Evolutionary conservation across 2,888 invertebrate species (phyloP), one percentile per base, ranked within the genome.

Genomic region (Busseola fusca): DNA sequence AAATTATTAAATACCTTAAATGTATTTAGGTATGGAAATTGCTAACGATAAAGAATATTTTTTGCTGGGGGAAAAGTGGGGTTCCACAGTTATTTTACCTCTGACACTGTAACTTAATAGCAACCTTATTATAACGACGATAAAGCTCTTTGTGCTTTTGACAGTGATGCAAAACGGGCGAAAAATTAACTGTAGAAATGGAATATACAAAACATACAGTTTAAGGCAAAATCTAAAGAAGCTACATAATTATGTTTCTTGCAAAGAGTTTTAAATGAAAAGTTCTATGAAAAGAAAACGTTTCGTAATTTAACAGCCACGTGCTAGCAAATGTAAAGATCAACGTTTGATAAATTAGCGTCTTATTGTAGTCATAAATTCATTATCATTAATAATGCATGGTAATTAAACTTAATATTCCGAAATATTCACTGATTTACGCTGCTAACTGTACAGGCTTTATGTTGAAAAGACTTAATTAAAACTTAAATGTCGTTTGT

Each of bases 401-500:
- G 62, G 14, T 69, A 70, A 69, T 63, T n/a, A 2, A 5, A 58
- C 71, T 48, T 14, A 54, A 64, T 25, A 48, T 78, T 63, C 57
- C 68, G 12, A 27, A 78, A 62, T 40, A 48, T 58, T 78, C 58
- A 45, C 45, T 52, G 9, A 74, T 68, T 64, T 59, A 42, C 63
- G 25, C 40, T 34, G 21, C 58, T 34, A 27, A 63, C 63, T 64
- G 58, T 52, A 59, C 72, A 42, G 18, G n/a, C 7, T 59, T 25
- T 58, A 72, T 66, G 48, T 73, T 63, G 80, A 73, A 76, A 76
- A 52, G 58, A 73, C 62, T 66, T 59, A 63, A 75, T 74, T 74
- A 74, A 71, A 80, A 83, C 73, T 80, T 72, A 68, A 76, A 80
- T 74, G 75, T 75, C 66, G 54, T 75, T 76, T 56, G 65, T 76